These are phyloP conservation scores for Pseudobourletiella spinata DNA, from an alignment of 1,140 invertebrate genomes.

Conservation along the genomic window DNA sequence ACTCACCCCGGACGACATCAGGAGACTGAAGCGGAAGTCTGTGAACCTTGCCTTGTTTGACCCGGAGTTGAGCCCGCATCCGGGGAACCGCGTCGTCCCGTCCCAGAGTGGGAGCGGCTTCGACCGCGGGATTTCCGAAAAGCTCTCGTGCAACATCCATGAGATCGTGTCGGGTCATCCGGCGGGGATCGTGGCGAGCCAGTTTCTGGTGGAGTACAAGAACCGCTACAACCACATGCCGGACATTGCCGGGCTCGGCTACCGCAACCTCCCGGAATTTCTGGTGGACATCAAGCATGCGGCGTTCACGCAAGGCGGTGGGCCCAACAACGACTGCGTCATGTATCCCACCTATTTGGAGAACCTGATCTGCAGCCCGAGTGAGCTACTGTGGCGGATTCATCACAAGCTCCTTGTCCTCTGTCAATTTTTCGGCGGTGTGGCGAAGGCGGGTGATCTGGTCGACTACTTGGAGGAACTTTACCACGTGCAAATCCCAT, in stretches of 20 bases:
- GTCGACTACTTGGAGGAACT: not conserved
- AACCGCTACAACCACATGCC: not conserved
- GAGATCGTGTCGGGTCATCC: not conserved
- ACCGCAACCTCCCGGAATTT: not conserved
- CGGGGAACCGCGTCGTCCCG: not conserved
- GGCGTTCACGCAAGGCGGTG: not conserved
- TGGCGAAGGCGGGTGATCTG: not conserved
- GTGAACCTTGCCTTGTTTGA: conserved; percentile 1
- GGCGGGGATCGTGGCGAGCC: not conserved
- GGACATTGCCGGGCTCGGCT: not conserved
- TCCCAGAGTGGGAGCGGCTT: not conserved
- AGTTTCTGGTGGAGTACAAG: not conserved
- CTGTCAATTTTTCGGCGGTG: not conserved
- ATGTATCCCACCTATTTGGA: conserved; percentile 2
- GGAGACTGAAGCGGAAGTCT: not conserved
- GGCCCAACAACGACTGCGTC: not conserved
- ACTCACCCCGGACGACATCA: not conserved
- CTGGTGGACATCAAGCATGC: not conserved
- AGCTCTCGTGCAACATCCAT: not conserved
- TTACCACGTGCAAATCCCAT: not conserved
- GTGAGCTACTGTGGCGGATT: not conserved
- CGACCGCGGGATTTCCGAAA: not conserved
- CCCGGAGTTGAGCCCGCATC: not conserved
- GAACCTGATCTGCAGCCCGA: not conserved
- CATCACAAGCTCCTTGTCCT: not conserved